Percentiles rank a stretch among this genome's conserved stretches.
These are phyloP conservation scores for Leptosomus discolor DNA, from an alignment of 2,113 vertebrate genomes.

Conservation along the genomic window DNA sequence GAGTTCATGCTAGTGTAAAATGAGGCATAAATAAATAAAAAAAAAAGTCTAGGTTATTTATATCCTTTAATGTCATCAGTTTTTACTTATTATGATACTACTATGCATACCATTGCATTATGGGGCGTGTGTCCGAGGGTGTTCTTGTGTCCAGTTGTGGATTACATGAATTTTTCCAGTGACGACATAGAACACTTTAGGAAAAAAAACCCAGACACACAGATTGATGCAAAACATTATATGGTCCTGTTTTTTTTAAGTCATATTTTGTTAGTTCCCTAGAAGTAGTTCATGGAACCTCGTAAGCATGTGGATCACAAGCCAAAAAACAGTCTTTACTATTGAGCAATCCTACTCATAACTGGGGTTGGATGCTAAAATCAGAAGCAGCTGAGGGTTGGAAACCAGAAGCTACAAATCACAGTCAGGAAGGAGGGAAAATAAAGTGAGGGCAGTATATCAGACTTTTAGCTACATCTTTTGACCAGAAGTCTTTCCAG, in stretches of 20 bases:
- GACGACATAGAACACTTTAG: fast-evolving
- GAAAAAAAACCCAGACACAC: not conserved
- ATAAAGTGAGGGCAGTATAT: not conserved
- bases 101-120: not conserved
- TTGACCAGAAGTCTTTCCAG: not conserved
- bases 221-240: not conserved
- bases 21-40: not conserved
- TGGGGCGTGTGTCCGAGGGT: not conserved
- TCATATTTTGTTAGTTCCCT: not conserved
- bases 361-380: not conserved
- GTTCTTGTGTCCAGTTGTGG: not conserved
- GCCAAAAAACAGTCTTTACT: not conserved
- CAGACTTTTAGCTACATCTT: not conserved
- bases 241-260: not conserved
- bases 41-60: not conserved
- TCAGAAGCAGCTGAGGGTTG: not conserved
- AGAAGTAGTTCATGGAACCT: not conserved
- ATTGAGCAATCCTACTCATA: not conserved
- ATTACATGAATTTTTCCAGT: not conserved
- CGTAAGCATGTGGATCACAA: not conserved
- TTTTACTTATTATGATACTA: not conserved
- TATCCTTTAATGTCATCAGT: not conserved
- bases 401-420: not conserved
- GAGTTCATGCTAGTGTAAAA: not conserved
- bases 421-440: not conserved